phyloP scores from a whole-genome alignment of 2,113 vertebrate genomes.

The Sinocyclocheilus rhinocerous region DNA sequence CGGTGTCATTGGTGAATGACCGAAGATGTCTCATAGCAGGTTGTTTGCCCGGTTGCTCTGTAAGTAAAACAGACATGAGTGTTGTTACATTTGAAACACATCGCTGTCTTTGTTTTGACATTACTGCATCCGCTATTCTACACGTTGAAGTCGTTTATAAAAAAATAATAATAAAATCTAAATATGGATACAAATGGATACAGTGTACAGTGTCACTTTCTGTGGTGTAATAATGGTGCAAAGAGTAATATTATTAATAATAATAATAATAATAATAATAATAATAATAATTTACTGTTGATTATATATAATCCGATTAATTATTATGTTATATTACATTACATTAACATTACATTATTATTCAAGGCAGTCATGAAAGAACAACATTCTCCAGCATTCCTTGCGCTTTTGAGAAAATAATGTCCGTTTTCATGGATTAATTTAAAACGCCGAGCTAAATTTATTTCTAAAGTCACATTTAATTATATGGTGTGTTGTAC shows the following conservation, averaged over 20 bases:
- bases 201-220: not conserved
- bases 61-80: slow-evolving; percentile 68
- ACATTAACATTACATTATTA: too few species aligned
- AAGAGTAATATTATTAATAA: not conserved
- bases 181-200: not conserved
- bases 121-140: not conserved
- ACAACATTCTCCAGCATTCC: slow-evolving; percentile 65
- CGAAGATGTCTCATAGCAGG: slow-evolving; percentile 80
- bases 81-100: not conserved
- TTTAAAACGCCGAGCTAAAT: not conserved
- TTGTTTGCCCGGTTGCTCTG: slow-evolving; percentile 77
- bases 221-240: not conserved
- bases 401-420: not conserved
- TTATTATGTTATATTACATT: not conserved
- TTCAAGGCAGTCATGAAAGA: not conserved
- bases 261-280: too few species aligned
- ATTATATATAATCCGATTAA: too few species aligned
- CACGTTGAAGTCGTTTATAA: not conserved
- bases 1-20: slow-evolving; percentile 83
- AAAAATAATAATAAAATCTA: not conserved
- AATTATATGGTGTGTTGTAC: not conserved
- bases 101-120: not conserved
- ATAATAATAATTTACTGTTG: too few species aligned
- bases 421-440: not conserved
- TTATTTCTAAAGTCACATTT: not conserved